Conservation (phyloP, 2,797 vertebrate species). For the Monodelphis domestica region DNA sequence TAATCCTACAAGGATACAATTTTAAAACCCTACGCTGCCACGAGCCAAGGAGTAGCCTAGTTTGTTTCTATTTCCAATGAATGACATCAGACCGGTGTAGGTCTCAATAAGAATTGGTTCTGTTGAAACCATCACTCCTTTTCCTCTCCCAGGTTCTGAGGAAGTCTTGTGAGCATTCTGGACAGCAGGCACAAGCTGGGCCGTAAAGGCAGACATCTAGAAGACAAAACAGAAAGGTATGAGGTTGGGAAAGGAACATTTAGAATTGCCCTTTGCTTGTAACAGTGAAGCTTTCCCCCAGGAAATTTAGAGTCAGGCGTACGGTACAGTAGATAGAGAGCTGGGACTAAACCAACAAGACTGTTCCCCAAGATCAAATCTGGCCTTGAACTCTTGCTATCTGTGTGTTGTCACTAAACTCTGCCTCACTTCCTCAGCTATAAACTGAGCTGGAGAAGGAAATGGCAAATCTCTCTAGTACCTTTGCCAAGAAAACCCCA, state of each 20-base stretch:
- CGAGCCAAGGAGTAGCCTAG: slow-evolving; percentile 90
- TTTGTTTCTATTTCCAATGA: slow-evolving; percentile 90
- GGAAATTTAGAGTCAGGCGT: background rate
- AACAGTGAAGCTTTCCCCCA: background rate
- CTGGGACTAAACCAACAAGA: background rate
- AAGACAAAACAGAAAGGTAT: slow-evolving; percentile 24
- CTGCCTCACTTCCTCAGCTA: background rate
- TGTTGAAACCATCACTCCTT: slow-evolving; percentile 85
- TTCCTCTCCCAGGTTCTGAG: slow-evolving; percentile 84
- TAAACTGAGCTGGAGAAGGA: background rate
- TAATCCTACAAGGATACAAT: background rate
- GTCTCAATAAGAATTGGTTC: slow-evolving; percentile 87
- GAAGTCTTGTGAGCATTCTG: slow-evolving; percentile 82
- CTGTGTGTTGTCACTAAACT: background rate
- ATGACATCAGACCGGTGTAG: slow-evolving; percentile 88
- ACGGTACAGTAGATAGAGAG: background rate
- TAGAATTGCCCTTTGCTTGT: background rate
- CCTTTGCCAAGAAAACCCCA: background rate
- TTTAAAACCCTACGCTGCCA: slow-evolving; percentile 90
- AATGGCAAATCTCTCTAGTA: background rate
- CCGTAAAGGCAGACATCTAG: slow-evolving; percentile 88
- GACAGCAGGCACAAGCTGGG: slow-evolving; percentile 84
- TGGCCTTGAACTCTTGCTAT: background rate
- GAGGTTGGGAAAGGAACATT: slow-evolving; percentile 9
- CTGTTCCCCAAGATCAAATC: background rate